phyloP scores from a whole-genome alignment of 53 echinoderm and acorn worm genomes.

The Pentamera pediparva region DNA sequence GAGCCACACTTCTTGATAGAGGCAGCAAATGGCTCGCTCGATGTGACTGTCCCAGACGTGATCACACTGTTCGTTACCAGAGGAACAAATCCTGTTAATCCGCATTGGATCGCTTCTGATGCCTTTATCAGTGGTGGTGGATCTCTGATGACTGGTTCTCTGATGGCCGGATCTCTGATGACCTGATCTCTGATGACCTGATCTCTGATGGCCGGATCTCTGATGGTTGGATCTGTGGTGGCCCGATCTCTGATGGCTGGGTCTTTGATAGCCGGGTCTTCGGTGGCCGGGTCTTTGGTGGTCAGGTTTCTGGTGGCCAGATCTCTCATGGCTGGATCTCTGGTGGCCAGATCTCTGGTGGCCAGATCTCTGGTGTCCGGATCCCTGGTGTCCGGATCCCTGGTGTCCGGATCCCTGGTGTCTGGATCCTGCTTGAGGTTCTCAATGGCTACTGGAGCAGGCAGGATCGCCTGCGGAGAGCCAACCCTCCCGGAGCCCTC shows the following conservation, averaged over 20 bases:
- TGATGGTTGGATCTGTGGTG: background rate
- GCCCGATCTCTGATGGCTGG: background rate
- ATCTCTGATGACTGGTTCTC: background rate
- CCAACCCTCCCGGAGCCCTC: background rate
- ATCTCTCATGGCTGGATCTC: background rate
- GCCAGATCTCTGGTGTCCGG: background rate
- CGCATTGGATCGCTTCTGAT: background rate
- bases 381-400: background rate
- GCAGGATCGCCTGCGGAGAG: background rate
- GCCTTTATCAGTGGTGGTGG: conserved; percentile 8
- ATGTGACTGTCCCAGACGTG: background rate
- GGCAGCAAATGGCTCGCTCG: background rate
- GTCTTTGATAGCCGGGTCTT: background rate
- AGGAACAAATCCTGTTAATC: conserved; percentile 4
- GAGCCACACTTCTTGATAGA: background rate
- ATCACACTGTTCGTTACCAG: conserved; percentile 11
- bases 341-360: background rate
- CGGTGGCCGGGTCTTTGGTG: background rate
- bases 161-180: background rate
- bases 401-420: background rate
- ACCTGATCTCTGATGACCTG: background rate
- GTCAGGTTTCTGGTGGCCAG: background rate
- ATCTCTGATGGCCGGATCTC: background rate
- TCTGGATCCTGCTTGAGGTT: background rate
- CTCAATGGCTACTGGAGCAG: background rate